Evolutionary conservation across 2,888 invertebrate genomes (phyloP), one percentile per base, ranked within the genome.

Genomic region (Linyphia triangularis): DNA sequence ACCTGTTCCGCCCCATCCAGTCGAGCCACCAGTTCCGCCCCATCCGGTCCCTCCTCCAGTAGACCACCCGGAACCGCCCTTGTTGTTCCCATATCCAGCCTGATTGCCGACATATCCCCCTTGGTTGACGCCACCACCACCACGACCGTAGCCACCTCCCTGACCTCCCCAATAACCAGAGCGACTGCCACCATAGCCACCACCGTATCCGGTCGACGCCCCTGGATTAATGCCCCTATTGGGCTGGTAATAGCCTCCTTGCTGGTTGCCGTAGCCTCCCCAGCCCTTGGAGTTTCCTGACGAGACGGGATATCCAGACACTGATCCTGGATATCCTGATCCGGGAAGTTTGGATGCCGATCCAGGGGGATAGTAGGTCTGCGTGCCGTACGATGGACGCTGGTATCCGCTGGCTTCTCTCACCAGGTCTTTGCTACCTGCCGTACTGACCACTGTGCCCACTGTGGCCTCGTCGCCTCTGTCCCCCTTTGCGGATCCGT

Each of bases 381-480:
- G 81, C 3, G 86, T 88, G 26, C 81, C 73, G 59, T 86, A 86
- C 0, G 51, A 57, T 9, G 86, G 86, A 10, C 81, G 30, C 40
- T 81, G 65, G 73, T 73, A 88, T 9, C 81, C 86, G 10, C 75
- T 81, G 1, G 86, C 86, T 22, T 88, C 81, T 69, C 86, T n/a
- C 6, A 81, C 73, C 10, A 88, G 67, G 24, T 88, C 86, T 28
- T 81, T 88, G 40, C 33, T 75, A 9, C 75, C 75, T 24, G 86
- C 40, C 9, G 86, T 67, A 2, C 78, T 85, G 63, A 67, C 70
- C 26, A 70, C 75, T 5, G 40, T 75, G 3, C 43, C 73, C 7
- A 59, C 5, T 0, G 86, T 81, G 10, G 63, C 73, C 2, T 73
- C 67, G 26, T 81, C 81, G 6, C 86, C 86, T n/a, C 81, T 28